phyloP scores from a whole-genome alignment of 2,888 invertebrate genomes.

The Diarsia brunnea region DNA sequence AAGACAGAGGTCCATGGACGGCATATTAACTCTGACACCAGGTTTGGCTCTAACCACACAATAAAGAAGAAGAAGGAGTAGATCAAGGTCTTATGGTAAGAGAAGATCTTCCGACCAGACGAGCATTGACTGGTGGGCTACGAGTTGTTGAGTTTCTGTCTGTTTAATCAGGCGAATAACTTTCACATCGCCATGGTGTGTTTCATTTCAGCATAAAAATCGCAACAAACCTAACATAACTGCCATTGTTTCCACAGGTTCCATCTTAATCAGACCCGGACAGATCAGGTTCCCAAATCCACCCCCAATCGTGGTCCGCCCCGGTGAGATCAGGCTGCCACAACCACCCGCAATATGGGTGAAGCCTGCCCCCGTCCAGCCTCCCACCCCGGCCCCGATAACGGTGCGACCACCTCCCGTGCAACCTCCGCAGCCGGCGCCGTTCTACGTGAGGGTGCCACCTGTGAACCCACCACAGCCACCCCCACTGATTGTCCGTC shows the following conservation, averaged over 20 bases:
- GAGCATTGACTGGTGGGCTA: too few species aligned
- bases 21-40: too few species aligned
- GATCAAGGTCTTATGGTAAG: too few species aligned
- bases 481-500: slow-evolving; percentile 76
- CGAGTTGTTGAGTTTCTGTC: too few species aligned
- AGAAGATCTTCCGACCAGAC: too few species aligned
- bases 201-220: too few species aligned
- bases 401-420: slow-evolving; percentile 76
- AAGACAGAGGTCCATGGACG: too few species aligned
- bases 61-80: too few species aligned
- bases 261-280: slow-evolving; percentile 80
- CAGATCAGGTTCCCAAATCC: slow-evolving; percentile 77
- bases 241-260: slow-evolving; percentile 70
- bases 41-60: too few species aligned
- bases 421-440: slow-evolving; percentile 73
- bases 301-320: slow-evolving; percentile 77
- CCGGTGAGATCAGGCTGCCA: slow-evolving; percentile 75
- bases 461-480: slow-evolving; percentile 76
- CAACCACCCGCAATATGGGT: slow-evolving; percentile 77
- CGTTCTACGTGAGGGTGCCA: slow-evolving; percentile 78
- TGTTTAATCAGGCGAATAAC: too few species aligned
- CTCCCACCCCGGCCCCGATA: slow-evolving; percentile 76
- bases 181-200: too few species aligned
- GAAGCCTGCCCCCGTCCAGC: slow-evolving; percentile 77
- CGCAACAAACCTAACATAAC: too few species aligned